Conservation (phyloP, 1,140 invertebrate species). For the Grapholita molesta region DNA sequence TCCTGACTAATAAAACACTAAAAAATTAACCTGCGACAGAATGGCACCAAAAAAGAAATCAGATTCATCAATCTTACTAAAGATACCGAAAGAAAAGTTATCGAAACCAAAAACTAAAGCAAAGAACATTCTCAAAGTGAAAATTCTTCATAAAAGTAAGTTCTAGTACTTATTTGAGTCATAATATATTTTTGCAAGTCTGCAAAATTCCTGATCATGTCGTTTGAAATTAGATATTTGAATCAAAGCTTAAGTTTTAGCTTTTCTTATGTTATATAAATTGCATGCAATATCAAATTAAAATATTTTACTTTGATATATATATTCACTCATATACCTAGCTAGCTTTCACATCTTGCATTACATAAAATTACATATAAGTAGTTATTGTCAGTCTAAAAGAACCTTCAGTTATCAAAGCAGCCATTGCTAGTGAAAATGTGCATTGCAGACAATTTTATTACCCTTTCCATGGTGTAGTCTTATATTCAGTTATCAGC, state of each 20-base stretch:
- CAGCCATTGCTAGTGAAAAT: too few relatives aligned
- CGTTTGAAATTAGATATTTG: neutral
- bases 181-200: neutral
- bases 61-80: neutral
- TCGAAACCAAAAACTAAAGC: slow-evolving; percentile 18
- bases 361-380: too few relatives aligned
- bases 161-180: neutral
- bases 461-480: too few relatives aligned
- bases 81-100: slow-evolving; percentile 18
- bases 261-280: too few relatives aligned
- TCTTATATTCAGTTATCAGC: too few relatives aligned
- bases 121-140: slow-evolving; percentile 20
- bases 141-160: slow-evolving; percentile 20
- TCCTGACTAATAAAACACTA: neutral
- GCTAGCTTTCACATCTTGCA: too few relatives aligned
- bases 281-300: too few relatives aligned
- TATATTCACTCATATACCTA: neutral
- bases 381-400: too few relatives aligned
- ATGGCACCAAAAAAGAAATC: slow-evolving; percentile 31
- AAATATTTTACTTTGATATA: too few relatives aligned
- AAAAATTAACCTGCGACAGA: slow-evolving; percentile 11
- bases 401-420: too few relatives aligned
- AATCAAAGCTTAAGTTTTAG: neutral
- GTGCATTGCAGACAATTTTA: too few relatives aligned
- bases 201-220: neutral